phyloP scores from a whole-genome alignment of 2,797 vertebrate species.

The Acestrorhynchus altus region DNA sequence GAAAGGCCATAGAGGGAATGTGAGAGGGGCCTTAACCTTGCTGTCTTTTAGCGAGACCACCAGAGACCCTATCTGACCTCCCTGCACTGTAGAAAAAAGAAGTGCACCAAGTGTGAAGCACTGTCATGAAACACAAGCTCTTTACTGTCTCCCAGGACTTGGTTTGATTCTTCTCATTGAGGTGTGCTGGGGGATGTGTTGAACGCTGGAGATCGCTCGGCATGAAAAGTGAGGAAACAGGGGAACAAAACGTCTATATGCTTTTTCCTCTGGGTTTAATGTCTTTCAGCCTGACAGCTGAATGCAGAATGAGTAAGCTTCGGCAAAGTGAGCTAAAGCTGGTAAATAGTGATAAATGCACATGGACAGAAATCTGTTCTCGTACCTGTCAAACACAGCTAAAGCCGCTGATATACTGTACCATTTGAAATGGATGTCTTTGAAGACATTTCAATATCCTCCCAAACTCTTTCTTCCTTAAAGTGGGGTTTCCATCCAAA shows the following conservation, averaged over 20 bases:
- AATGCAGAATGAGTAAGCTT: neutral
- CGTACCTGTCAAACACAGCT: neutral
- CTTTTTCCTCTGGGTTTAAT: conserved; percentile 12
- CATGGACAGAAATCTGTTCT: conserved; percentile 8
- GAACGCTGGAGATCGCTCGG: neutral
- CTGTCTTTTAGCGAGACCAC: conserved; percentile 42
- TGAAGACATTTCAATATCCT: neutral
- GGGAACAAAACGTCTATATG: neutral
- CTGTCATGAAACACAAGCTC: conserved; percentile 20
- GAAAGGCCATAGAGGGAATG: conserved; percentile 72
- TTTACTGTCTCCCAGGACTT: neutral
- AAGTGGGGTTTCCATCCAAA: too few species aligned
- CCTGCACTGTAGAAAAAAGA: conserved; percentile 4
- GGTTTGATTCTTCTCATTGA: conserved; percentile 15
- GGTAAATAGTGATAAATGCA: conserved; percentile 18
- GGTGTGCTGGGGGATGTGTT: neutral
- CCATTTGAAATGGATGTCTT: neutral
- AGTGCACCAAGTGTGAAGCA: conserved; percentile 17
- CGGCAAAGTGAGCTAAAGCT: neutral
- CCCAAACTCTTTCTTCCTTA: too few species aligned
- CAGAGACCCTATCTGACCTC: neutral
- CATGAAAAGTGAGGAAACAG: conserved; percentile 13
- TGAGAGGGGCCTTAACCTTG: conserved; percentile 65
- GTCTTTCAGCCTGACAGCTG: conserved; percentile 4
- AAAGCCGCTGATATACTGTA: neutral